Conservation (phyloP, 1,140 invertebrate genomes). For the Atta colombica region DNA sequence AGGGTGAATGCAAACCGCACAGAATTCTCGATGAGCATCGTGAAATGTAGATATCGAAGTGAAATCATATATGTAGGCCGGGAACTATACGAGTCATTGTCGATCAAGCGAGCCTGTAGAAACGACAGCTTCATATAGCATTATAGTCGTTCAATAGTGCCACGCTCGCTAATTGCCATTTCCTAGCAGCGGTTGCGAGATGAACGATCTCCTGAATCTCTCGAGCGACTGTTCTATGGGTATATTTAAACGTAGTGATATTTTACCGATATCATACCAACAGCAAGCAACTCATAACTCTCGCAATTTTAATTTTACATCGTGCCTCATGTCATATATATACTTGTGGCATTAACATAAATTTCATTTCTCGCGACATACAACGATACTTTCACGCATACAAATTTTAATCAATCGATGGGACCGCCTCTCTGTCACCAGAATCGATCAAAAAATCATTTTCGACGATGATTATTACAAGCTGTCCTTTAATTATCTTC, state of each 20-base stretch:
- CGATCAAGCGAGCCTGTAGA: background rate
- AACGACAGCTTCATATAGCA: conserved; percentile 57
- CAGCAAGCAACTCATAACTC: conserved; percentile 19
- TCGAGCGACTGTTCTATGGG: conserved; percentile 16
- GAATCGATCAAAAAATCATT: conserved; percentile 37
- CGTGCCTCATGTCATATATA: background rate
- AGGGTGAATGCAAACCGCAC: background rate
- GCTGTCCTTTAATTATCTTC: conserved; percentile 47
- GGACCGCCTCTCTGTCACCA: conserved; percentile 53
- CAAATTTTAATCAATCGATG: conserved; percentile 46
- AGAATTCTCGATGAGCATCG: conserved; percentile 46
- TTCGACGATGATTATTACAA: conserved; percentile 39
- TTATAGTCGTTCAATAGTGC: conserved; percentile 59
- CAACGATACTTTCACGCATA: conserved; percentile 2
- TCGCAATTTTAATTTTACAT: conserved; percentile 37
- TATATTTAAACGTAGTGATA: conserved; percentile 29
- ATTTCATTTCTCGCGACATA: conserved; percentile 26
- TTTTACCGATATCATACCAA: conserved; percentile 33
- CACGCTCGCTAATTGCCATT: conserved; percentile 63
- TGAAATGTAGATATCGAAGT: conserved; percentile 4
- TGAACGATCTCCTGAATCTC: conserved; percentile 62
- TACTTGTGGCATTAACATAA: conserved; percentile 41
- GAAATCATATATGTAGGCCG: conserved; percentile 10
- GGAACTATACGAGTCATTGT: conserved; percentile 34
- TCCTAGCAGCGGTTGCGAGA: conserved; percentile 37